Percentiles rank a stretch among this genome's conserved stretches.
phyloP scores from a whole-genome alignment of 2,888 invertebrate genomes.

The Heliconius cydno region DNA sequence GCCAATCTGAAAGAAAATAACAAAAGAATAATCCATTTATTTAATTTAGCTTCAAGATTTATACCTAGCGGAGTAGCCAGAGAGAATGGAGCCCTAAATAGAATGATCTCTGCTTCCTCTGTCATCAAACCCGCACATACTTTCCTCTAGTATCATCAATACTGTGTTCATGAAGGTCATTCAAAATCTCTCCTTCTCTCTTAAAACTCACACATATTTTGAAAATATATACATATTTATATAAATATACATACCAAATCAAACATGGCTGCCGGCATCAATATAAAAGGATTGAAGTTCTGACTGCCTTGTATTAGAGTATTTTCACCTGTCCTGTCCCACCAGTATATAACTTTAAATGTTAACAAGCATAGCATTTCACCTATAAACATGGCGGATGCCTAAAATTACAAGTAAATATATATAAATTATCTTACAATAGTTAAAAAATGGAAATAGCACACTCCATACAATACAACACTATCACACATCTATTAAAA shows the following conservation, averaged over 20 bases:
- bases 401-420: constrained; percentile 70
- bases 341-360: constrained; percentile 87
- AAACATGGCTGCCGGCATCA: constrained; percentile 94
- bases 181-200: too few species aligned
- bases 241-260: constrained; percentile 85
- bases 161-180: too few species aligned
- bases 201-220: too few species aligned
- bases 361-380: constrained; percentile 93
- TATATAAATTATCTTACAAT: neutral
- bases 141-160: too few species aligned
- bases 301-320: constrained; percentile 88
- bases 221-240: neutral
- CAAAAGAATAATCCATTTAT: neutral
- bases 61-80: too few species aligned
- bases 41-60: too few species aligned
- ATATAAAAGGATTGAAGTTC: constrained; percentile 90
- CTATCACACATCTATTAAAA: neutral
- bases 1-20: constrained; percentile 78
- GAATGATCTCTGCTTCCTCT: too few species aligned
- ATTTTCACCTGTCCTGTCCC: constrained; percentile 74
- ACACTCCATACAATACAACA: too few species aligned
- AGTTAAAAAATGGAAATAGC: neutral
- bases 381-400: constrained; percentile 96
- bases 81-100: too few species aligned
- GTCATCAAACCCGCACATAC: too few species aligned